Percentiles rank a stretch among this genome's conserved stretches.
Conservation (phyloP, 2,797 vertebrate species). For the Lagorchestes hirsutus region DNA sequence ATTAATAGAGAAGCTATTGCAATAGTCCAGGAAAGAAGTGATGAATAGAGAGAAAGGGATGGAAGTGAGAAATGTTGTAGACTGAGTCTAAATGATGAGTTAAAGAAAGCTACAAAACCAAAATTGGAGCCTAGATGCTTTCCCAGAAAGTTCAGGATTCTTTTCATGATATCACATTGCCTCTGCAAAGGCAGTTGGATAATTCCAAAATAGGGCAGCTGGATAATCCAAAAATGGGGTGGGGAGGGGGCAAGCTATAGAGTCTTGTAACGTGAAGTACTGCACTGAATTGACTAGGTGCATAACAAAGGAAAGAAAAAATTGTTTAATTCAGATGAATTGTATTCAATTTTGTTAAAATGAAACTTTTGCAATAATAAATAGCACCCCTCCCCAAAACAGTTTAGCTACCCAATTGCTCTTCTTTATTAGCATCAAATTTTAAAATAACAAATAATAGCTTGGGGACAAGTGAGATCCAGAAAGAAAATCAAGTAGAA, state of each 20-base stretch:
- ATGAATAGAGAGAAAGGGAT: neutral
- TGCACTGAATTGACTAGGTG: slow-evolving; percentile 30
- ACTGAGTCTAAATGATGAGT: neutral
- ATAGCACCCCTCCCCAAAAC: neutral
- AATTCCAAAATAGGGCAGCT: neutral
- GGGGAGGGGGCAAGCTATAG: neutral
- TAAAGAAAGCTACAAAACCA: neutral
- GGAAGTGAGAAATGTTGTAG: neutral
- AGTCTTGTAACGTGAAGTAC: slow-evolving; percentile 6
- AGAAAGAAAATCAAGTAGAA: slow-evolving; percentile 35
- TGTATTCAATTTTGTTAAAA: slow-evolving; percentile 31
- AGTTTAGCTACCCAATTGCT: neutral
- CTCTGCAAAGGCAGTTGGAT: slow-evolving; percentile 13
- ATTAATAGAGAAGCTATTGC: neutral
- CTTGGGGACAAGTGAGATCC: neutral
- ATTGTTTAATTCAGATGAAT: slow-evolving; percentile 3
- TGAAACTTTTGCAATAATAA: slow-evolving; percentile 9
- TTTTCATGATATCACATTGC: neutral
- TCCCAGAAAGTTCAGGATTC: neutral
- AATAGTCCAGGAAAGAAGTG: neutral
- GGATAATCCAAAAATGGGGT: neutral
- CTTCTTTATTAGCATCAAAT: neutral
- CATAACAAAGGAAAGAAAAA: slow-evolving; percentile 3
- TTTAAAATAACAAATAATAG: slow-evolving; percentile 23
- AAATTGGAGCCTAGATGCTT: neutral